These are phyloP conservation scores for Pentalonia nigronervosa DNA, from an alignment of 1,140 invertebrate species.

Conservation along the genomic window DNA sequence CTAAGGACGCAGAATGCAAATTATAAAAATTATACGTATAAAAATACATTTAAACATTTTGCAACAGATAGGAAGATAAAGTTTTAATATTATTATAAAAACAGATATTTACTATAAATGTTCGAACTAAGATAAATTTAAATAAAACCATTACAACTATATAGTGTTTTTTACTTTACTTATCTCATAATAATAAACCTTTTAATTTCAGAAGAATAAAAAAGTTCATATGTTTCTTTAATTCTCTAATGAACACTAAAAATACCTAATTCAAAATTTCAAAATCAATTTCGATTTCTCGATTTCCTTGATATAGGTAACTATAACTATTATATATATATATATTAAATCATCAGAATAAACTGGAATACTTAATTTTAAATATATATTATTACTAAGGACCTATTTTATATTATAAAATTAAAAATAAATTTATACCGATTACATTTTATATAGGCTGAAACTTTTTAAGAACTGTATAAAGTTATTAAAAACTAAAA, in stretches of 20 bases:
- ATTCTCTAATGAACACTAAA: not conserved
- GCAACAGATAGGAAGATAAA: not conserved
- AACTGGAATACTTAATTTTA: not conserved
- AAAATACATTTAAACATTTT: not conserved
- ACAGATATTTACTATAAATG: not conserved
- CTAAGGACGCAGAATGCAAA: not conserved
- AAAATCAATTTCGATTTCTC: not conserved
- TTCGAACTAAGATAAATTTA: not conserved
- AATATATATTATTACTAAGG: not conserved
- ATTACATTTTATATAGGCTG: not conserved
- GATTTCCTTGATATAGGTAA: not conserved
- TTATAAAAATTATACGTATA: not conserved
- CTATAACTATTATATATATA: not conserved
- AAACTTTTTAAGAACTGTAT: not conserved
- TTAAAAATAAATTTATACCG: not conserved
- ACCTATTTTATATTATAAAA: not conserved
- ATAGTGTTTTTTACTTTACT: not conserved
- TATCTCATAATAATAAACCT: not conserved
- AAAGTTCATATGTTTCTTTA: not conserved
- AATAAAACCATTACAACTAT: not conserved
- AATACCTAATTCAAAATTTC: not conserved
- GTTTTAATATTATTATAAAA: not conserved
- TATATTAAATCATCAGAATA: not conserved
- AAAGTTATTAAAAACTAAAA: not conserved
- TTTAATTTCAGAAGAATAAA: not conserved